Conservation (phyloP, 2,888 invertebrate genomes). For the Euplagia quadripunctaria region DNA sequence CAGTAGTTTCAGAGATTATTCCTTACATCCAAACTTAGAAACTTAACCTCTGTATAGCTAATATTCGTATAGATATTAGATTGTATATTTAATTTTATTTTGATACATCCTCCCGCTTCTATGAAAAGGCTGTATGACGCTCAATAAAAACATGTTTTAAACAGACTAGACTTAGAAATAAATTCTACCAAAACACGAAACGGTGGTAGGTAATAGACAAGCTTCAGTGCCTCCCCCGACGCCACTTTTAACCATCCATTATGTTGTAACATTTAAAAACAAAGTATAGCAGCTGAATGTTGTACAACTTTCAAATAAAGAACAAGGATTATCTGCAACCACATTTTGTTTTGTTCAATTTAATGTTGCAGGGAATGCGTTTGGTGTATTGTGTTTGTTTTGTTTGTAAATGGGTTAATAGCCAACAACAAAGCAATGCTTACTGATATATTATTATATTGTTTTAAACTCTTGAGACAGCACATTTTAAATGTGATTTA, state of each 20-base stretch:
- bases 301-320: conserved; percentile 2
- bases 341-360: conserved; percentile 1
- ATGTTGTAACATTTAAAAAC: background rate
- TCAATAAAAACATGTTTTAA: too few relatives aligned
- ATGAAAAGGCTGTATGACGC: too few relatives aligned
- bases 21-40: too few relatives aligned
- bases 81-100: too few relatives aligned
- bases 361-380: background rate
- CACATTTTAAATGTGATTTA: background rate
- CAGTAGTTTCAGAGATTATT: too few relatives aligned
- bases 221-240: background rate
- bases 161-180: too few relatives aligned
- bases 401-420: background rate
- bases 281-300: background rate
- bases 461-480: background rate
- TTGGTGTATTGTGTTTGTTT: background rate
- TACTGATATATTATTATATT: background rate
- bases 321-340: conserved; percentile 5
- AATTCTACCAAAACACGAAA: background rate
- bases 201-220: background rate
- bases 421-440: background rate
- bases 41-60: too few relatives aligned
- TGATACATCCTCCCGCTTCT: too few relatives aligned
- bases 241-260: conserved; percentile 1
- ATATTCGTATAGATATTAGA: too few relatives aligned